Evolutionary conservation across 2,797 vertebrate genomes (phyloP).

Genomic region (Rhinatrema bivittatum): DNA sequence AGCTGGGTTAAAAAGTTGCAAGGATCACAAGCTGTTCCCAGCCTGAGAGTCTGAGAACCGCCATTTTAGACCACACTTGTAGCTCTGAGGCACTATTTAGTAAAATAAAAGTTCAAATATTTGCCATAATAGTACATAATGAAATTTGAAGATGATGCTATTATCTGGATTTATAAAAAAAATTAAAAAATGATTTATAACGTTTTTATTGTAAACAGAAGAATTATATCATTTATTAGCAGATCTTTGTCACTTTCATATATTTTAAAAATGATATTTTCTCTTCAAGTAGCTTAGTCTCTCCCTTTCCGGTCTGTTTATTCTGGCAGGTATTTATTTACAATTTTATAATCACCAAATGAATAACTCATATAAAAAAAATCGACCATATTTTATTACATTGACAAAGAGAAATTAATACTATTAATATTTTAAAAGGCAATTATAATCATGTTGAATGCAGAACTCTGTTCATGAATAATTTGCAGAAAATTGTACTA

Average conservation of each 20-base stretch:
- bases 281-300: constrained; percentile 5
- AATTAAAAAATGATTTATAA: no score
- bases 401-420: constrained; percentile 43
- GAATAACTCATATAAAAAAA: no score
- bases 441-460: constrained; percentile 61
- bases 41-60: constrained; percentile 6
- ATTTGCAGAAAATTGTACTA: constrained; percentile 53
- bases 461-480: constrained; percentile 59
- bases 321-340: background rate
- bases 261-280: no score
- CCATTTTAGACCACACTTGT: constrained; percentile 47
- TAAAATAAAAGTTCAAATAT: constrained; percentile 21
- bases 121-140: no score
- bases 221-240: no score
- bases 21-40: background rate
- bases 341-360: no score
- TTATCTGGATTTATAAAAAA: no score
- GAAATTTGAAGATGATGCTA: no score
- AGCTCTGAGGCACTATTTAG: constrained; percentile 29
- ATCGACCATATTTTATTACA: no score
- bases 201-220: no score
- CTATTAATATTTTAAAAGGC: constrained; percentile 64
- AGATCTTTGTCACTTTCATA: no score
- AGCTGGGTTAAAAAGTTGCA: no score
- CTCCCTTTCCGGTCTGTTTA: constrained; percentile 1